A percentile compares a stretch with the other conserved stretches of the same genome.
Conservation (phyloP, 2,888 invertebrate species). For the Ochropleura leucogaster region DNA sequence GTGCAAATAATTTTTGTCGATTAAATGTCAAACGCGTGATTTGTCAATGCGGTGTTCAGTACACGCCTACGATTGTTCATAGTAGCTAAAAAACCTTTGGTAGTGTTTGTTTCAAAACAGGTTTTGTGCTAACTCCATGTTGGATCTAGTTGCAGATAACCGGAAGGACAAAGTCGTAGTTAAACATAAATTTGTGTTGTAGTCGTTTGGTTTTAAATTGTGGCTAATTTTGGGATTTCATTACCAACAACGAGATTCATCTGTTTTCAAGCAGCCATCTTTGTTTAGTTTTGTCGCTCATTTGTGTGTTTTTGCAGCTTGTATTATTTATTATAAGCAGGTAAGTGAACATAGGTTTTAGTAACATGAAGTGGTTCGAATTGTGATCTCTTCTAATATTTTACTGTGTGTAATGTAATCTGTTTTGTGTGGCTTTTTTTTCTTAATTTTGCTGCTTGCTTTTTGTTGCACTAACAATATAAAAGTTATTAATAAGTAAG, state of each 20-base stretch:
- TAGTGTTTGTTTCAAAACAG: slow-evolving; percentile 4
- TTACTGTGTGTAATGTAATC: neutral
- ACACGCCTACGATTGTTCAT: neutral
- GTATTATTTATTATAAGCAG: neutral
- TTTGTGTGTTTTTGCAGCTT: slow-evolving; percentile 33
- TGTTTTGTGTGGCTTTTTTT: slow-evolving; percentile 11
- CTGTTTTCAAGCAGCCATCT: neutral
- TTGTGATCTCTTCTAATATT: neutral
- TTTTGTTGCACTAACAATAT: slow-evolving; percentile 36
- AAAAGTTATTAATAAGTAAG: neutral
- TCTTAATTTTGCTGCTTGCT: slow-evolving; percentile 30
- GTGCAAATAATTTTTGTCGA: too few relatives aligned
- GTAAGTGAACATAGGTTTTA: neutral
- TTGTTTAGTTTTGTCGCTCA: slow-evolving; percentile 4
- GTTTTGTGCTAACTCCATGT: slow-evolving; percentile 20
- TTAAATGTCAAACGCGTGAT: neutral
- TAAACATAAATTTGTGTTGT: slow-evolving; percentile 8
- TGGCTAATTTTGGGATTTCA: slow-evolving; percentile 3
- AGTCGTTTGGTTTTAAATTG: neutral
- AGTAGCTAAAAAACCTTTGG: neutral
- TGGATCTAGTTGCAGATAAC: neutral
- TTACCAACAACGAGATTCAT: neutral
- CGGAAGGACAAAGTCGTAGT: neutral
- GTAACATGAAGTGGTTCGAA: slow-evolving; percentile 19
- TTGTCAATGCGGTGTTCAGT: slow-evolving; percentile 3